A percentile compares a stretch with the other conserved stretches of the same genome.
These are phyloP conservation scores for Pachypsylla venusta DNA, from an alignment of 1,140 invertebrate genomes.

Conservation along the genomic window DNA sequence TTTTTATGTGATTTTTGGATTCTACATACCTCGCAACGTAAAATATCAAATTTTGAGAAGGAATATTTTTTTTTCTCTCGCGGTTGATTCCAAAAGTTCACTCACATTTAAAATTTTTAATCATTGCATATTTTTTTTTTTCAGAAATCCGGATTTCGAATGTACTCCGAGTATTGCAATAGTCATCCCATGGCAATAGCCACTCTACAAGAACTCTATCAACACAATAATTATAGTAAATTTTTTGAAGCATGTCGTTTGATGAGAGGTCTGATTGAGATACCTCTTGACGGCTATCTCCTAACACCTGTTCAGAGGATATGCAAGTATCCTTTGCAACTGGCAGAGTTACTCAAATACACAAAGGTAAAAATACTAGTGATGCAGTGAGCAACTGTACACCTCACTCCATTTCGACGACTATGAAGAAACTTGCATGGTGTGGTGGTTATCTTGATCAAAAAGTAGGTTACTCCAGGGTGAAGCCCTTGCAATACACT, in stretches of 20 bases:
- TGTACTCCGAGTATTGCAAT: conserved; percentile 86
- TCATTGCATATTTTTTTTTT: conserved; percentile 22
- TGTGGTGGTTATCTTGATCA: too few species aligned
- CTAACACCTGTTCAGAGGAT: conserved; percentile 81
- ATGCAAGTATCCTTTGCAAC: conserved; percentile 80
- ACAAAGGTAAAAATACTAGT: conserved; percentile 42
- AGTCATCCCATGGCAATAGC: conserved; percentile 67
- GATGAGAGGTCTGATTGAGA: conserved; percentile 64
- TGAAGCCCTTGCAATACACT: too few species aligned
- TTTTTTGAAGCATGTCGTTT: conserved; percentile 75
- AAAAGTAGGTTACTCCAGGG: too few species aligned
- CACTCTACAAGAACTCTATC: conserved; percentile 55
- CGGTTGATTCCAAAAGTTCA: background rate
- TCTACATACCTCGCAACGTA: too few species aligned
- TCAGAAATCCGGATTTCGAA: conserved; percentile 56
- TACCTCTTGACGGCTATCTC: conserved; percentile 75
- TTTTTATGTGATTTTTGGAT: too few species aligned
- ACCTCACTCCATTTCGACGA: too few species aligned
- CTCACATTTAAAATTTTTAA: too few species aligned
- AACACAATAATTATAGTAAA: conserved; percentile 54
- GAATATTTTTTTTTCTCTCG: too few species aligned
- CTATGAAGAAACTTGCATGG: too few species aligned
- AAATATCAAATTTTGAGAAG: too few species aligned
- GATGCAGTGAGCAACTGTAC: too few species aligned
- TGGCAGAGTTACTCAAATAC: conserved; percentile 69